Evolutionary conservation across 2,888 invertebrate species (phyloP).

Genomic region (Chirona hameri): DNA sequence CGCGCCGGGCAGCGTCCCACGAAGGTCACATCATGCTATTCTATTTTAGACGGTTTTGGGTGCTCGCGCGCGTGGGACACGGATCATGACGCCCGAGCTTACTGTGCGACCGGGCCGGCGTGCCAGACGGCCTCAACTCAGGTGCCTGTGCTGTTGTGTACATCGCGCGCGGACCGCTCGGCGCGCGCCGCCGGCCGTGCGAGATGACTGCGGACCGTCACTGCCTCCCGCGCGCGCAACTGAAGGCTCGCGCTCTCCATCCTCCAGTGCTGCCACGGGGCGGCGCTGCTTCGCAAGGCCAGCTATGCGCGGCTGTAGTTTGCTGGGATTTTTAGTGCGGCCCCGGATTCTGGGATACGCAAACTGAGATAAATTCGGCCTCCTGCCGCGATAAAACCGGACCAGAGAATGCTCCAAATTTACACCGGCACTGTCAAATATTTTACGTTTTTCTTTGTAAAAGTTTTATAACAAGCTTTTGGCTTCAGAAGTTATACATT

Average conservation of each 20-base stretch:
- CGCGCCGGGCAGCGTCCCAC: slow-evolving; percentile 10
- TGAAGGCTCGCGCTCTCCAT: too few relatives aligned
- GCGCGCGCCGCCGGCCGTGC: neutral
- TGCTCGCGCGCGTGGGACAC: neutral
- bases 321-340: neutral
- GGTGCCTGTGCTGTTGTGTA: slow-evolving; percentile 24
- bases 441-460: neutral
- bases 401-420: neutral
- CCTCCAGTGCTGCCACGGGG: too few relatives aligned
- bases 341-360: too few relatives aligned
- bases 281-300: too few relatives aligned
- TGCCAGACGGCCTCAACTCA: neutral
- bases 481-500: neutral
- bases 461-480: neutral
- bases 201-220: slow-evolving; percentile 62
- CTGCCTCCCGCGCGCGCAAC: too few relatives aligned
- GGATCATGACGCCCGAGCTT: slow-evolving; percentile 6
- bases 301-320: too few relatives aligned
- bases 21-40: neutral
- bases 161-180: neutral
- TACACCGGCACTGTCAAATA: neutral
- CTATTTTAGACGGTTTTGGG: slow-evolving; percentile 6
- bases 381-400: neutral
- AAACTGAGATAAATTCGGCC: neutral
- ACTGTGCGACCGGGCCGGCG: neutral